Evolutionary conservation across 2,888 invertebrate species (phyloP).

Genomic region (Belgica antarctica): DNA sequence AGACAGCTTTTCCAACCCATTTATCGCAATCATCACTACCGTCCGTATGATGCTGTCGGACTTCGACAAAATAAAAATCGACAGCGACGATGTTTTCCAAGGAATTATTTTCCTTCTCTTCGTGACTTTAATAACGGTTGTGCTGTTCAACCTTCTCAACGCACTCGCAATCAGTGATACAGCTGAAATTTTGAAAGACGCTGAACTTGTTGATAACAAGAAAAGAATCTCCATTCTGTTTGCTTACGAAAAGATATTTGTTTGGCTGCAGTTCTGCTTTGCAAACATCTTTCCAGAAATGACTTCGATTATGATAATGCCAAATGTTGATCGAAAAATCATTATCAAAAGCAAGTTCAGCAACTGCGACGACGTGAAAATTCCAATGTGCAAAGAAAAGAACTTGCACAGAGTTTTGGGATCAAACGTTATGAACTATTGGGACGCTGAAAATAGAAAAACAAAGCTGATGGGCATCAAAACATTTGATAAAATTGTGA

Average conservation of each 20-base stretch:
- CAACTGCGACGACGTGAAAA: neutral
- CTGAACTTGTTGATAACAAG: neutral
- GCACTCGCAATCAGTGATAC: conserved; percentile 15
- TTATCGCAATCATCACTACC: neutral
- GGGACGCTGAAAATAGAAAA: neutral
- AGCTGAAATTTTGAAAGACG: conserved; percentile 12
- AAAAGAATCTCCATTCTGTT: neutral
- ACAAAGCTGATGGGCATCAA: neutral
- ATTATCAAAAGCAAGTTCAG: too few relatives aligned
- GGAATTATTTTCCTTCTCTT: conserved; percentile 10
- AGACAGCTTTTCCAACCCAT: neutral
- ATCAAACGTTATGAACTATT: too few relatives aligned
- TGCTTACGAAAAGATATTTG: neutral
- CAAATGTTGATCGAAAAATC: neutral
- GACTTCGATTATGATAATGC: neutral
- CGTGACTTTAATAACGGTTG: neutral
- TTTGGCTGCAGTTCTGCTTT: neutral
- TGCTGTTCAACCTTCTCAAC: conserved; percentile 17
- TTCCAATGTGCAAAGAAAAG: too few relatives aligned
- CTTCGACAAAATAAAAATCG: neutral
- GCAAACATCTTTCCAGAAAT: conserved; percentile 4
- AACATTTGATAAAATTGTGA: neutral
- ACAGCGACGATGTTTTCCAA: neutral
- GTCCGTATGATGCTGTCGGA: conserved; percentile 27
- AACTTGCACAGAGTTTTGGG: too few relatives aligned